phyloP scores from a whole-genome alignment of 2,888 invertebrate species.

The Aphodius granarius region DNA sequence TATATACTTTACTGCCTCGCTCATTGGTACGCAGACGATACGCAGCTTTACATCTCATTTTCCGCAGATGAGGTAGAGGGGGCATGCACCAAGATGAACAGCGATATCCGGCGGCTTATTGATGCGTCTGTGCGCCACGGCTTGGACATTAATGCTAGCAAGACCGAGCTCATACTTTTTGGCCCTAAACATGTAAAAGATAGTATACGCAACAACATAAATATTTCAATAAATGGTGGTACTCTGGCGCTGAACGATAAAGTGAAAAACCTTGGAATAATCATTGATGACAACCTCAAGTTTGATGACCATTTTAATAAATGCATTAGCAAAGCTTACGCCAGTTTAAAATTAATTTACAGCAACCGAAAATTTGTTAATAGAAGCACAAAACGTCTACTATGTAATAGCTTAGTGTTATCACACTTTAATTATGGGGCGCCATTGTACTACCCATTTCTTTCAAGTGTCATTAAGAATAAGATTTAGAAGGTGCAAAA shows the following conservation, averaged over 20 bases:
- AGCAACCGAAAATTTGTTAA: background rate
- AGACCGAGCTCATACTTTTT: no score
- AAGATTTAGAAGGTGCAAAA: conserved; percentile 21
- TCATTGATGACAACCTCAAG: conserved; percentile 6
- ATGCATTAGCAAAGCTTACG: background rate
- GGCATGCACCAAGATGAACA: no score
- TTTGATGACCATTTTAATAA: conserved; percentile 14
- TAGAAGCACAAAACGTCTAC: conserved; percentile 1
- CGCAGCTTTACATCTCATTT: no score
- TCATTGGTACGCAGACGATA: no score
- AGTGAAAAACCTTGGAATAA: background rate
- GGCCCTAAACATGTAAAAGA: no score
- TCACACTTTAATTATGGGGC: conserved; percentile 14
- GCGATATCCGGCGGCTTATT: no score
- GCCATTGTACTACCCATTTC: conserved; percentile 6
- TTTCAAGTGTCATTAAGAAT: background rate
- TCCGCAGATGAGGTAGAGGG: no score
- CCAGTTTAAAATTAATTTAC: background rate
- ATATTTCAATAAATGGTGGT: no score
- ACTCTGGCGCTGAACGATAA: background rate
- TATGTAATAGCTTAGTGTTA: background rate
- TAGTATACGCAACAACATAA: no score
- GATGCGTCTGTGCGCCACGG: no score
- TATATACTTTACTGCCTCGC: no score
- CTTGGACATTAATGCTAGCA: no score